Evolutionary conservation across 2,113 vertebrate genomes (phyloP).

Genomic region (Vimba vimba): DNA sequence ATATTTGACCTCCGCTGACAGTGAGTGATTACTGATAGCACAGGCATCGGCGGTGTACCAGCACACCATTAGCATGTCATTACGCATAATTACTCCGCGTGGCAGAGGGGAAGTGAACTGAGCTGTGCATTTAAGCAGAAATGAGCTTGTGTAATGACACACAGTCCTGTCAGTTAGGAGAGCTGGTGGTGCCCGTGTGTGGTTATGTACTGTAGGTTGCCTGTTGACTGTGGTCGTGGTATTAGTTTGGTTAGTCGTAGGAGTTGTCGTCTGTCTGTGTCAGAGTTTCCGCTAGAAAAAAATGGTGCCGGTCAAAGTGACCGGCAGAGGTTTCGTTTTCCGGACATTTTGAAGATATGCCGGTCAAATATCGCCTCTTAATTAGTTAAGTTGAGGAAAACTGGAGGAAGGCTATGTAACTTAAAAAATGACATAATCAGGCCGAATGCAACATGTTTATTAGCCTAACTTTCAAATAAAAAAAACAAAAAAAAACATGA

Average conservation of each 20-base stretch:
- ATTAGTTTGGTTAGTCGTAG: neutral
- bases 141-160: constrained; percentile 46
- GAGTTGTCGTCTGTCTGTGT: neutral
- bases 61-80: constrained; percentile 84
- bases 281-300: too few species aligned
- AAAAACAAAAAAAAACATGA: too few species aligned
- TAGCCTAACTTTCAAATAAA: too few species aligned
- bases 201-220: neutral
- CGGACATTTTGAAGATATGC: too few species aligned
- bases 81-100: constrained; percentile 87
- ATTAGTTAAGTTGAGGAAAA: too few species aligned
- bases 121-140: constrained; percentile 45
- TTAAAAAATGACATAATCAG: too few species aligned
- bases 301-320: too few species aligned
- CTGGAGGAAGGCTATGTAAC: too few species aligned
- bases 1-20: constrained; percentile 84
- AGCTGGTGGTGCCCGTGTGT: neutral
- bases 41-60: constrained; percentile 63
- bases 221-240: neutral
- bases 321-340: too few species aligned
- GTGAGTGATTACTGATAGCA: constrained; percentile 82
- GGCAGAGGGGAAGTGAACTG: constrained; percentile 63
- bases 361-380: too few species aligned
- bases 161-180: constrained; percentile 13
- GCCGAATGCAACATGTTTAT: too few species aligned